Base-by-base conservation (phyloP, 2,888 invertebrate genomes). In the Serripes groenlandicus region DNA sequence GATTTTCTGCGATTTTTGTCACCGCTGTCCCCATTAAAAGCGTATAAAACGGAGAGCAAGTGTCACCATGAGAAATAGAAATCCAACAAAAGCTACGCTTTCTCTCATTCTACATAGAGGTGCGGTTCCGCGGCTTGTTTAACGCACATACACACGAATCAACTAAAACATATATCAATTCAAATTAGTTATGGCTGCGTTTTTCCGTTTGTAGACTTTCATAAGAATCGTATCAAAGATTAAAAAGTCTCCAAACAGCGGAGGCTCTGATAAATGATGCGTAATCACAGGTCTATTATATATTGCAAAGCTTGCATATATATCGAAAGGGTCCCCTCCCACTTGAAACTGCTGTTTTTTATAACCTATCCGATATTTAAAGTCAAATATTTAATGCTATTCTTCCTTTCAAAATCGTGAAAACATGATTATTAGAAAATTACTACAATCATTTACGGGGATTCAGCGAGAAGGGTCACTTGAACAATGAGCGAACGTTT, bases 391-490 rank as follows among this genome's bases (percentile, higher is more conserved):
- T 85, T 78, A 81, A 75, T 62, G 62, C 34, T 34, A 60, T 54
- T 78, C 28, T 23, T 75, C 75, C 72, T 62, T 56, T 72, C 68
- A 54, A 75, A 81, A 78, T 42, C 30, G 75, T 72, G 73, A 81
- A 76, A 73, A 58, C 71, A 81, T 81, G 74, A 85, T 85, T 73
- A 78, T 76, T 71, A 54, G 70, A 74, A 85, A 85, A 78, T 85
- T 79, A 78, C 66, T 66, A 62, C 28, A 37, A 66, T 42, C 66
- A 66, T 66, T 66, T 66, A 11, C 18, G 30, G 64, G 30, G 64
- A 71, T 73, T 75, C 76, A 70, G 66, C 73, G 66, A 66, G 26
- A 66, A 35, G 66, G 66, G 66, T 21, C 26, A 37, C 35, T 54
- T 66, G 37, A 42, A 66, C 66, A 66, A 66, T 42, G 28, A 23